Evolutionary conservation across 1,140 invertebrate species (phyloP), one percentile per base, ranked within the genome.

Genomic region (Heliothis virescens): DNA sequence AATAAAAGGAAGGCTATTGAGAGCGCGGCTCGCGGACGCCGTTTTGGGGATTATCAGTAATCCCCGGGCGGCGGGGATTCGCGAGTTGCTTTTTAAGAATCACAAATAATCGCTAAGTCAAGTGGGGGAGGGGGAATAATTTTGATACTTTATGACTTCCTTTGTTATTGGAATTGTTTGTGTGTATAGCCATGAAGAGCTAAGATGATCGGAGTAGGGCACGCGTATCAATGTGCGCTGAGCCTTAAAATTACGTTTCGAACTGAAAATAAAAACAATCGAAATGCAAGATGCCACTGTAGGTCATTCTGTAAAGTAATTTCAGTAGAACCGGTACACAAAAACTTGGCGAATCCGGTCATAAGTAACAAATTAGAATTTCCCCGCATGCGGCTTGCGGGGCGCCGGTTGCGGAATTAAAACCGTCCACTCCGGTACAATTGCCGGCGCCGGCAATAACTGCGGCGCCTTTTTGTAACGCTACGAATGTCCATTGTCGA

Each of bases 311-410:
- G 41, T 48, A 67, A 67, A 71, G 48, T 29, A 71, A 71, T 71
- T 71, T 52, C 21, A 26, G 48, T 13, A 53, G 26, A 67, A 16
- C 41, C 41, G 13, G 67, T 29, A 53, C 67, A 53, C 48, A 71
- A 52, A 67, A 71, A 71, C 67, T 71, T 71, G 47, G 67, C 67
- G n/a, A 71, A 69, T 29, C 48, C 67, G 67, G 67, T 71, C 48
- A 71, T 71, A 71, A 71, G 48, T 71, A 71, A 71, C 67, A 71
- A 71, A 71, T 71, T 71, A 71, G 18, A 71, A 71, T 71, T 71
- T 71, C 11, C 4, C 41, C 57, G 55, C 21, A 16, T 21, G 29
- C 57, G 57, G 57, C 18, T 57, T 4, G 53, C 15, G 29, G 53
- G 55, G 29, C 11, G n/a, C n/a, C 41, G 63, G 16, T 18, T 50